These are phyloP conservation scores for Euclidia mi DNA, from an alignment of 2,888 invertebrate species.

Conservation along the genomic window DNA sequence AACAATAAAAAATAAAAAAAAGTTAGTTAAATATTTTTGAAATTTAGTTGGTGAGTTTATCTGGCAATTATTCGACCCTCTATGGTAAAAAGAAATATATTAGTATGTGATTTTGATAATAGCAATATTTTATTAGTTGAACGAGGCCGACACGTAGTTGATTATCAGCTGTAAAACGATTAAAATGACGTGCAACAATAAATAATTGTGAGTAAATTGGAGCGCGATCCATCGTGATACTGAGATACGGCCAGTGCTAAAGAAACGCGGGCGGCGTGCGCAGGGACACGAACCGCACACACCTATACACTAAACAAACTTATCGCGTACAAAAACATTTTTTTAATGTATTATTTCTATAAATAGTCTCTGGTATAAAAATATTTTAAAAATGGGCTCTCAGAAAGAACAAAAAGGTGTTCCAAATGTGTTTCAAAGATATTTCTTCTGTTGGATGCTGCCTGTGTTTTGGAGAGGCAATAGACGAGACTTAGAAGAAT, in stretches of 20 bases:
- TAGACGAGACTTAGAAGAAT: conserved; percentile 92
- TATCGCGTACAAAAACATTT: not conserved
- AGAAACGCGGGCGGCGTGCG: conserved; percentile 41
- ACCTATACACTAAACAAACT: not conserved
- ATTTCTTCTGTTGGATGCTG: conserved; percentile 93
- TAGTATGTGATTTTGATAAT: too few relatives aligned
- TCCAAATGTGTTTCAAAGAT: conserved; percentile 88
- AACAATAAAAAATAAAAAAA: too few relatives aligned
- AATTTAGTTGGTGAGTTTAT: too few relatives aligned
- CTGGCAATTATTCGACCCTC: too few relatives aligned
- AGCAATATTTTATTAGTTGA: not conserved
- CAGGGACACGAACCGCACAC: conserved; percentile 23
- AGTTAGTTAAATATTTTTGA: too few relatives aligned
- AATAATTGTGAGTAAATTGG: conserved; percentile 42
- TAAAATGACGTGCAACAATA: conserved; percentile 19
- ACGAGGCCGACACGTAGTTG: not conserved
- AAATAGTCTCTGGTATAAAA: too few relatives aligned
- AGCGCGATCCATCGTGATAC: conserved; percentile 29
- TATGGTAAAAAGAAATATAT: too few relatives aligned
- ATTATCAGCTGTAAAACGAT: conserved; percentile 38
- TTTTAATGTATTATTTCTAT: too few relatives aligned
- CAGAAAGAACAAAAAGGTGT: conserved; percentile 62
- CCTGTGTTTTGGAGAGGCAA: conserved; percentile 94
- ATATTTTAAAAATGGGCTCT: conserved; percentile 50
- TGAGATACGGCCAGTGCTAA: conserved; percentile 37